Conservation (phyloP, 2,113 vertebrate species). For the Abramis brama region DNA sequence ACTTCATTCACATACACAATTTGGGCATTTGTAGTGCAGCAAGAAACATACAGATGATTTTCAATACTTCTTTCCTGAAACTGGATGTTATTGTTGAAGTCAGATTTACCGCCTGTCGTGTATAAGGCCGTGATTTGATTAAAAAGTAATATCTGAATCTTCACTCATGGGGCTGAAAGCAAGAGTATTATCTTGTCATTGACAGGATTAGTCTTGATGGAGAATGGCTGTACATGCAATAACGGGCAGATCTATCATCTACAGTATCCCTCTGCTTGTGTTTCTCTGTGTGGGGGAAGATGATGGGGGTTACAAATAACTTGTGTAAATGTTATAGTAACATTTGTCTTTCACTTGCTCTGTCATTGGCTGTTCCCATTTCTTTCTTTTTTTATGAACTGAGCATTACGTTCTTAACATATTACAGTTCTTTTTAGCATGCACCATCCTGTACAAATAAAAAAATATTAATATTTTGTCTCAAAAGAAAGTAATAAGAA, state of each 20-base stretch:
- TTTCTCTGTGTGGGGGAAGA: conserved; percentile 25
- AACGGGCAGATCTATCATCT: conserved; percentile 20
- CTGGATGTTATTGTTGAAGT: conserved; percentile 5
- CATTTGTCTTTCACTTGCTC: conserved; percentile 28
- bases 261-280: conserved; percentile 1
- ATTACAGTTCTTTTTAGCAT: neutral
- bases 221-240: conserved; percentile 35
- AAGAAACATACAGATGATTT: neutral
- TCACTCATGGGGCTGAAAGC: conserved; percentile 37
- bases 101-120: conserved; percentile 37
- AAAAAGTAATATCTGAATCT: conserved; percentile 34
- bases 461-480: neutral
- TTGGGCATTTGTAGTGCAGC: neutral
- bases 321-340: conserved; percentile 30
- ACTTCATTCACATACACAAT: neutral
- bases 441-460: neutral
- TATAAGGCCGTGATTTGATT: conserved; percentile 33
- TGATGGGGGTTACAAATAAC: conserved; percentile 27
- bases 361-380: neutral
- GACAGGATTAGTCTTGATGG: conserved; percentile 34
- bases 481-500: neutral
- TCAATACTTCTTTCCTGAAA: neutral
- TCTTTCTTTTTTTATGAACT: neutral
- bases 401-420: conserved; percentile 3
- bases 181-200: conserved; percentile 44